phyloP scores from a whole-genome alignment of 2,797 vertebrate species.

The Gadopsis marmoratus region DNA sequence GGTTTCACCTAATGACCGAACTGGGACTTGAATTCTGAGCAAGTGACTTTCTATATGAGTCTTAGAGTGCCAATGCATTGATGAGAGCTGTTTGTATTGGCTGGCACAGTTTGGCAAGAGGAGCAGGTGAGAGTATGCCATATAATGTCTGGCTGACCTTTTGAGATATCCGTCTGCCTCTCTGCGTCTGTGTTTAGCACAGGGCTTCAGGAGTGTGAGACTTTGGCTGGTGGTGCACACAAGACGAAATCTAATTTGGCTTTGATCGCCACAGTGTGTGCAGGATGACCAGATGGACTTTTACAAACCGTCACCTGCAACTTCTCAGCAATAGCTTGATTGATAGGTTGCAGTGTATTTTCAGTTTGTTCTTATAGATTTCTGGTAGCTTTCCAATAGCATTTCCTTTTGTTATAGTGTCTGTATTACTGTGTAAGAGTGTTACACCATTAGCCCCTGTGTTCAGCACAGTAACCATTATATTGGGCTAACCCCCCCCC shows the following conservation, averaged over 20 bases:
- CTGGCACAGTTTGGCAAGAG: constrained; percentile 53
- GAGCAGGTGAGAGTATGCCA: constrained; percentile 42
- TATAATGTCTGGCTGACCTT: constrained; percentile 53
- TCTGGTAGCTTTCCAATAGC: not conserved
- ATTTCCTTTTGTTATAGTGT: not conserved
- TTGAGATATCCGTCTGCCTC: constrained; percentile 36
- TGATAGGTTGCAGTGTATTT: constrained; percentile 14
- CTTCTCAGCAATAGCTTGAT: constrained; percentile 32
- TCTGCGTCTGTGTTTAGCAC: constrained; percentile 13
- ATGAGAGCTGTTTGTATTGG: constrained; percentile 67
- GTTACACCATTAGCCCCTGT: constrained; percentile 6
- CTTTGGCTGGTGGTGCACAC: constrained; percentile 16
- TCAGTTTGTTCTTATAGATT: not conserved
- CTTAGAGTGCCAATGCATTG: constrained; percentile 50
- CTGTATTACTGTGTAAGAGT: not conserved
- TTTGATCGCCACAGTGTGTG: constrained; percentile 13
- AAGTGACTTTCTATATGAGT: constrained; percentile 34
- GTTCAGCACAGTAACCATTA: constrained; percentile 10
- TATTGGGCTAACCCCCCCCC: not conserved
- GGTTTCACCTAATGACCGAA: constrained; percentile 57
- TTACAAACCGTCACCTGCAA: constrained; percentile 39
- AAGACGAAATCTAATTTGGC: constrained; percentile 27
- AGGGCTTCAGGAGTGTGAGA: constrained; percentile 23
- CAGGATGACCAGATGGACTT: constrained; percentile 36
- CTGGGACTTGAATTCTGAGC: constrained; percentile 38